Percentiles rank a stretch among this genome's conserved stretches.
These are phyloP conservation scores for Anorthoa munda DNA, from an alignment of 2,888 invertebrate genomes.

Conservation along the genomic window DNA sequence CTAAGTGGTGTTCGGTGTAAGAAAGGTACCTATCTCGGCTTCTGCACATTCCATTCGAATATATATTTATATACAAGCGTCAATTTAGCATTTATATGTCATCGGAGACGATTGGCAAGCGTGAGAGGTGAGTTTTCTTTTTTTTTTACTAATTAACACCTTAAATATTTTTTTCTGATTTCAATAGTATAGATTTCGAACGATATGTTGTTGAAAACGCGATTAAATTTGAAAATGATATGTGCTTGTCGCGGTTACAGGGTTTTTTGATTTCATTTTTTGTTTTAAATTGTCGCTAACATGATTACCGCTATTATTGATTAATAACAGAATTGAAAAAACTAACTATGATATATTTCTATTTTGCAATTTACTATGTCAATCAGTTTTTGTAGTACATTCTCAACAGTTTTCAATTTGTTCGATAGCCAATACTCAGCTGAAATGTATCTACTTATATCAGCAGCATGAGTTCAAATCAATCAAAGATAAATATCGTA, in stretches of 20 bases:
- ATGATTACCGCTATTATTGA: background rate
- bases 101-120: conserved; percentile 75
- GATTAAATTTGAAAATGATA: conserved; percentile 10
- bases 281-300: conserved; percentile 5
- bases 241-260: conserved; percentile 49
- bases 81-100: conserved; percentile 84
- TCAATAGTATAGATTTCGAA: background rate
- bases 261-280: conserved; percentile 25
- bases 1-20: conserved; percentile 90
- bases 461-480: background rate
- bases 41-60: conserved; percentile 86
- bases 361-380: background rate
- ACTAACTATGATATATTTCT: background rate
- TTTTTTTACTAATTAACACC: conserved; percentile 5
- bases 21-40: conserved; percentile 89
- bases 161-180: conserved; percentile 14
- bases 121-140: conserved; percentile 69
- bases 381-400: background rate
- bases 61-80: conserved; percentile 89
- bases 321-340: background rate
- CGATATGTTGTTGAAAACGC: conserved; percentile 16
- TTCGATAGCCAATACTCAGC: background rate
- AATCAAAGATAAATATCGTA: background rate
- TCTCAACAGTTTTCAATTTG: background rate
- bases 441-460: background rate